Evolutionary conservation across 2,797 vertebrate genomes (phyloP).

Genomic region (Petrocephalus schoutedeni): DNA sequence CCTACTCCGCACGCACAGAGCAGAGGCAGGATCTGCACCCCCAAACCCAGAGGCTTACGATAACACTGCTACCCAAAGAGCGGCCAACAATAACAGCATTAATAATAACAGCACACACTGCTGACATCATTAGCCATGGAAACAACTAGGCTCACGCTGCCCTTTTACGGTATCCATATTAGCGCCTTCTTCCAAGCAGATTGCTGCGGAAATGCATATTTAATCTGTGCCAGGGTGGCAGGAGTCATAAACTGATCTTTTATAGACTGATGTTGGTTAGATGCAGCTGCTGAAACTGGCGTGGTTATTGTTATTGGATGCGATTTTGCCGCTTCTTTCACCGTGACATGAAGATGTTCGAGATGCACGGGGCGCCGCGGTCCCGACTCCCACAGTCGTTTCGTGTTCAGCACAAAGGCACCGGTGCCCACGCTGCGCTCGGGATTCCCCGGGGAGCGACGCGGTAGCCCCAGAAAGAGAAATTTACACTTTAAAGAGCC

Average conservation of each 20-base stretch:
- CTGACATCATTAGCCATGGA: constrained; percentile 58
- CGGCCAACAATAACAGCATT: neutral
- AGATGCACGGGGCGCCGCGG: constrained; percentile 25
- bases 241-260: constrained; percentile 56
- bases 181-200: constrained; percentile 53
- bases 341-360: neutral
- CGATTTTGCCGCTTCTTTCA: constrained; percentile 37
- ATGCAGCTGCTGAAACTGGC: constrained; percentile 58
- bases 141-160: constrained; percentile 55
- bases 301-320: constrained; percentile 47
- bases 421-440: neutral
- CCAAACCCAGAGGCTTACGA: neutral
- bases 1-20: neutral
- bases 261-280: constrained; percentile 42
- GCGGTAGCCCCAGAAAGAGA: constrained; percentile 17
- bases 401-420: neutral
- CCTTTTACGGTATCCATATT: constrained; percentile 58
- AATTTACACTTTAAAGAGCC: constrained; percentile 17
- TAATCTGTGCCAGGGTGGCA: constrained; percentile 57
- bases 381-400: neutral
- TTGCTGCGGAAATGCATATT: constrained; percentile 61
- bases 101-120: neutral
- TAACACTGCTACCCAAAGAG: neutral
- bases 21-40: neutral
- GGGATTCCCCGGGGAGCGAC: neutral